Percentiles rank a stretch among this genome's conserved stretches.
These are phyloP conservation scores for Trichonephila clavipes DNA, from an alignment of 1,140 invertebrate genomes.

Conservation along the genomic window DNA sequence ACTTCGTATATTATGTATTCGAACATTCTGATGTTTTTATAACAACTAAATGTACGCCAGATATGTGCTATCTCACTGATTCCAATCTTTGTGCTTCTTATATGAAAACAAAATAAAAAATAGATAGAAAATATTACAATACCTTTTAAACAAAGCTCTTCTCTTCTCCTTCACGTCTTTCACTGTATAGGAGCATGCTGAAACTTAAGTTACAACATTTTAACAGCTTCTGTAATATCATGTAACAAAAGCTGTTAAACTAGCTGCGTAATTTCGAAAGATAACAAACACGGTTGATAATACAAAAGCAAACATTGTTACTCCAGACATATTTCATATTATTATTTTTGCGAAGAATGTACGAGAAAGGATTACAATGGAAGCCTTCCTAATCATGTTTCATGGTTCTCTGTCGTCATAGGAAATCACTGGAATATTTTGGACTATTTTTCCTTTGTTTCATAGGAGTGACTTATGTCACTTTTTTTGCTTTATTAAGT, in stretches of 20 bases:
- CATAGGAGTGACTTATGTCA: neutral
- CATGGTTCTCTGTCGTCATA: neutral
- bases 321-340: neutral
- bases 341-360: neutral
- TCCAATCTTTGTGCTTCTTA: too few relatives aligned
- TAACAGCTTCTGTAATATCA: neutral
- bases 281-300: neutral
- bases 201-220: neutral
- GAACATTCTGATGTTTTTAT: too few relatives aligned
- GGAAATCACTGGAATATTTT: neutral
- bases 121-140: neutral
- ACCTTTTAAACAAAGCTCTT: neutral
- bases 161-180: neutral
- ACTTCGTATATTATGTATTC: too few relatives aligned
- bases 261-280: neutral
- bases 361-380: neutral
- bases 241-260: constrained; percentile 23
- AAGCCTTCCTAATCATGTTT: neutral
- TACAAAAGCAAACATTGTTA: neutral
- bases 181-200: neutral
- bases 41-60: too few relatives aligned
- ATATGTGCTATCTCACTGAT: too few relatives aligned
- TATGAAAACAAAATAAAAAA: too few relatives aligned
- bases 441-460: neutral
- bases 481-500: neutral